Base-by-base conservation (phyloP, 2,797 vertebrate species). In the Cossypha polioptera region DNA sequence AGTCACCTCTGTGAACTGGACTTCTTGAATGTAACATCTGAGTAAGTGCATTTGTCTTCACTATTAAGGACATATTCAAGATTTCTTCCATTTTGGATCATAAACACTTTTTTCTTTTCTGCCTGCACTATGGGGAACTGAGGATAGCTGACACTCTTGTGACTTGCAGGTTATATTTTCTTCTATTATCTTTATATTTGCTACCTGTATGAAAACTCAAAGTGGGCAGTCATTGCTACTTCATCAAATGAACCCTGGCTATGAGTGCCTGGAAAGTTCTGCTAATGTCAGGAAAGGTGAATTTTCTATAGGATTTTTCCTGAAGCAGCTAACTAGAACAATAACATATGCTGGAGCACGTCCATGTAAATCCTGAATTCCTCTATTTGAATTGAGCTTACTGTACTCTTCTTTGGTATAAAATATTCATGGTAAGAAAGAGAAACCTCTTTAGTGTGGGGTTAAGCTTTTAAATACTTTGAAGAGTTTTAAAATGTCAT, bases 401-500 rank as follows among this genome's bases (percentile, higher is more conserved):
- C 65, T 53, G 48, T 93, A 55, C 68, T 91, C 62, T 76, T 87
- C 86, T 55, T 72, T 33, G 45, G 43, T 51, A 89, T 95, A 92
- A 96, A 97, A 96, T 96, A 95, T 95, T 95, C 62, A 90, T 95
- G 67, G 71, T 16, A 68, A 88, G 81, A 86, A 93, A 87, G 47
- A 71, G 74, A 50, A 96, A 77, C 87, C 77, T 88, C 82, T 93
- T 92, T 82, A 80, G 55, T 74, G 58, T 47, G 33, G 40, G 81
- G 86, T 90, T 93, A 96, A 94, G 91, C 71, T 86, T 89, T 88
- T 82, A 87, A 95, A 94, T 89, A 93, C 66, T 50, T 33, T 47
- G 68, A 93, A 96, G 74, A 92, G 85, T 73, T 93, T 97, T 74
- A 92, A 96, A 95, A 92, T 95, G 87, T 95, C 85, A 92, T 29